phyloP scores from a whole-genome alignment of 1,140 invertebrate species.

The Aphaenogaster ashmeadi region DNA sequence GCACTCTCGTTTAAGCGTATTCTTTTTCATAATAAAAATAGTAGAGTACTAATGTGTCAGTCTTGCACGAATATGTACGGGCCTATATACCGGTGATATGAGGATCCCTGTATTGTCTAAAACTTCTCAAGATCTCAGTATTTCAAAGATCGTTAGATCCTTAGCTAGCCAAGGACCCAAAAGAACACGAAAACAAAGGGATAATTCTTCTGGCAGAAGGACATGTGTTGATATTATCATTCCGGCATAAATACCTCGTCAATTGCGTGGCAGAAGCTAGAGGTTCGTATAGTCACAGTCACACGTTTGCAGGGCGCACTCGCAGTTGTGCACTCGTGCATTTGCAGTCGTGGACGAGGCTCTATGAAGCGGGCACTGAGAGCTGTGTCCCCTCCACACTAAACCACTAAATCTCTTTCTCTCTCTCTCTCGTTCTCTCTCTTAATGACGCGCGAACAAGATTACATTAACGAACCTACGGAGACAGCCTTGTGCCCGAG shows the following conservation, averaged over 20 bases:
- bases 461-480: constrained; percentile 42
- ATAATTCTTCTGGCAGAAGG: constrained; percentile 78
- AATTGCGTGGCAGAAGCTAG: constrained; percentile 87
- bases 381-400: constrained; percentile 84
- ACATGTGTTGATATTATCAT: constrained; percentile 86
- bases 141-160: constrained; percentile 5
- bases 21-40: neutral
- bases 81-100: neutral
- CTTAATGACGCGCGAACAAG: neutral
- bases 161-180: neutral
- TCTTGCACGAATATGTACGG: neutral
- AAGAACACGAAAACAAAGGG: neutral
- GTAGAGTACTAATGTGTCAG: neutral
- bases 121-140: neutral
- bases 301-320: constrained; percentile 84
- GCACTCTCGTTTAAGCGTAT: neutral
- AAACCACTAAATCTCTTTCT: constrained; percentile 84
- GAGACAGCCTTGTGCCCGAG: constrained; percentile 8
- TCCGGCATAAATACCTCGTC: constrained; percentile 87
- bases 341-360: constrained; percentile 77
- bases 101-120: neutral
- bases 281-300: constrained; percentile 87
- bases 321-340: constrained; percentile 77
- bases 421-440: constrained; percentile 31
- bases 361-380: constrained; percentile 86